phyloP scores from a whole-genome alignment of 2,888 invertebrate genomes.

The Dasypogon diadema region DNA sequence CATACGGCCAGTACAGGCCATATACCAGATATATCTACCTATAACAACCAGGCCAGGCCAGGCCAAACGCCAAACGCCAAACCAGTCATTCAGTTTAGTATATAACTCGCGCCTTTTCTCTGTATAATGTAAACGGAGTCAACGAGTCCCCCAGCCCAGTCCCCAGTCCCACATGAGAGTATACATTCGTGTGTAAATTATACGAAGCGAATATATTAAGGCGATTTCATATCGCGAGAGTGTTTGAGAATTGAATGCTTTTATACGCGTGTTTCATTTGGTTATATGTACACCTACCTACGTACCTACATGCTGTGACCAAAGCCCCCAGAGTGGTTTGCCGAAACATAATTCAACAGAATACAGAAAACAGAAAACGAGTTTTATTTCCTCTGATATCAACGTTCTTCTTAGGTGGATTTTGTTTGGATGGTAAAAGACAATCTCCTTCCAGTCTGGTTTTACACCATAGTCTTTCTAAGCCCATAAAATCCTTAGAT shows the following conservation, averaged over 20 bases:
- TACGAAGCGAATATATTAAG: slow-evolving; percentile 39
- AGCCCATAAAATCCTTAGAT: background rate
- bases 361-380: slow-evolving; percentile 12
- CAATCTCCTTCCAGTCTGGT: no score
- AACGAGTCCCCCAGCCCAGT: background rate
- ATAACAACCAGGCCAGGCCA: background rate
- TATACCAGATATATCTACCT: background rate
- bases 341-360: background rate
- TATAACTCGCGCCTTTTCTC: slow-evolving; percentile 22
- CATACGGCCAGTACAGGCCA: slow-evolving; percentile 11
- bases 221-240: background rate
- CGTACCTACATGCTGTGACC: background rate
- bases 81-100: slow-evolving; percentile 1
- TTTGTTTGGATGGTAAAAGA: background rate
- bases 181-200: slow-evolving; percentile 34
- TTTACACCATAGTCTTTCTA: background rate
- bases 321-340: background rate
- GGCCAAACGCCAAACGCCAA: no score
- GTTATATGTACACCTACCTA: background rate
- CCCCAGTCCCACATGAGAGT: slow-evolving; percentile 35
- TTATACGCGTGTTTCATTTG: slow-evolving; percentile 22
- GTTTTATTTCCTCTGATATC: slow-evolving; percentile 20
- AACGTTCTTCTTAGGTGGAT: background rate
- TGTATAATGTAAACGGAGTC: background rate
- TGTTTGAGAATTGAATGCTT: slow-evolving; percentile 1